Percentiles rank a stretch among this genome's conserved stretches.
These are phyloP conservation scores for Andinoacara biseriatus DNA, from an alignment of 2,113 vertebrate species.

Conservation along the genomic window DNA sequence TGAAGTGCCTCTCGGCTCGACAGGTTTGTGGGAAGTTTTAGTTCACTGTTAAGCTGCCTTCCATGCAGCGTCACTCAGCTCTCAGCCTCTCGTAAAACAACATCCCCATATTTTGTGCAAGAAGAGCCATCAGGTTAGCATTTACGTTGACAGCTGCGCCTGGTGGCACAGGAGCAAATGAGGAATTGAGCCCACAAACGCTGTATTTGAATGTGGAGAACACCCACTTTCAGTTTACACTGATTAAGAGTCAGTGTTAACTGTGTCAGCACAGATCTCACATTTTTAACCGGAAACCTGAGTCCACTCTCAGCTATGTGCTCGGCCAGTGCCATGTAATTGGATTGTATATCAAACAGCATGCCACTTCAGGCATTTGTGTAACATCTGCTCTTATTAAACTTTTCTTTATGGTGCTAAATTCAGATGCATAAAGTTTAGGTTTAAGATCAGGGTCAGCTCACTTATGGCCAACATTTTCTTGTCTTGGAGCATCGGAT, in stretches of 20 bases:
- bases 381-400: background rate
- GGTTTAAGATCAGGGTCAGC: background rate
- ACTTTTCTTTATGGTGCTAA: background rate
- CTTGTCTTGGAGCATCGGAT: accelerated
- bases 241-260: accelerated
- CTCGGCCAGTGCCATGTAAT: background rate
- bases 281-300: background rate
- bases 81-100: background rate
- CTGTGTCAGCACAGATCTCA: background rate
- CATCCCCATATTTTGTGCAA: background rate
- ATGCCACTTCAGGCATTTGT: background rate
- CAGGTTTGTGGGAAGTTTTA: background rate
- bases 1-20: background rate
- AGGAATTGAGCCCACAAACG: accelerated
- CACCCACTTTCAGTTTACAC: background rate
- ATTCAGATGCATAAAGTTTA: background rate
- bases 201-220: background rate
- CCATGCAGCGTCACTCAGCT: background rate
- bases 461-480: background rate
- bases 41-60: background rate
- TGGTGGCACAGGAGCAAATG: background rate
- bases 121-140: background rate
- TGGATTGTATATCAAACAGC: background rate
- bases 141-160: background rate
- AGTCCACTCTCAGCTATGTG: background rate